A percentile compares a stretch with the other conserved stretches of the same genome.
phyloP scores from a whole-genome alignment of 2,113 vertebrate genomes.

The Cyprinodon tularosa region DNA sequence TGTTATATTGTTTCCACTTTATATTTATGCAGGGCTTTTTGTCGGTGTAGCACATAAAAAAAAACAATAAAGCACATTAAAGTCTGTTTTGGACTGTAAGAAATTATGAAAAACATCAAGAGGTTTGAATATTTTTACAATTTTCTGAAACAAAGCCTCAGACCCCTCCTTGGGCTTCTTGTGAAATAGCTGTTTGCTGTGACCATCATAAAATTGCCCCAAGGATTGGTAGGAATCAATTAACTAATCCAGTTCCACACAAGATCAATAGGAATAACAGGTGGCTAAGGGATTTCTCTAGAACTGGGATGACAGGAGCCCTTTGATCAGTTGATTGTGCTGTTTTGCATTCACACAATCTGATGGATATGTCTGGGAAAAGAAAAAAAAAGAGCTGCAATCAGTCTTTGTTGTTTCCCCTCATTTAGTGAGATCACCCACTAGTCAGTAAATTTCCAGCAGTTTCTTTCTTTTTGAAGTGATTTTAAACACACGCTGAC shows the following conservation, averaged over 20 bases:
- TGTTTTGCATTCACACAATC: neutral
- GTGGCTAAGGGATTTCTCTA: slow-evolving; percentile 30
- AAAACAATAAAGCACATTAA: neutral
- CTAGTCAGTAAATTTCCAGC: neutral
- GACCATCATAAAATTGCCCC: slow-evolving; percentile 46
- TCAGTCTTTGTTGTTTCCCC: slow-evolving; percentile 7
- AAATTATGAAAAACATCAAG: neutral
- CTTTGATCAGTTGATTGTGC: neutral
- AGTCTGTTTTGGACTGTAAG: neutral
- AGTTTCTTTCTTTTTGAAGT: neutral
- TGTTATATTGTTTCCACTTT: neutral
- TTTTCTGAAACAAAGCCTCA: slow-evolving; percentile 23
- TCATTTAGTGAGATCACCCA: neutral
- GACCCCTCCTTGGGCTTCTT: neutral
- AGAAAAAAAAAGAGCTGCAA: neutral
- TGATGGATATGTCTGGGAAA: neutral
- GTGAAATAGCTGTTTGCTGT: slow-evolving; percentile 38
- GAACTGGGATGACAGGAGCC: neutral
- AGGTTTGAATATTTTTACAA: neutral
- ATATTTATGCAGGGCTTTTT: too few species aligned
- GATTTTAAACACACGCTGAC: slow-evolving; percentile 11
- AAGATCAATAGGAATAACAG: slow-evolving; percentile 50
- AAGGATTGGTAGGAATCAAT: slow-evolving; percentile 51
- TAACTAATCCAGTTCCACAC: slow-evolving; percentile 53
- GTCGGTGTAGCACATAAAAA: neutral